phyloP scores from a whole-genome alignment of 2,888 invertebrate species.

The Busseola fusca region DNA sequence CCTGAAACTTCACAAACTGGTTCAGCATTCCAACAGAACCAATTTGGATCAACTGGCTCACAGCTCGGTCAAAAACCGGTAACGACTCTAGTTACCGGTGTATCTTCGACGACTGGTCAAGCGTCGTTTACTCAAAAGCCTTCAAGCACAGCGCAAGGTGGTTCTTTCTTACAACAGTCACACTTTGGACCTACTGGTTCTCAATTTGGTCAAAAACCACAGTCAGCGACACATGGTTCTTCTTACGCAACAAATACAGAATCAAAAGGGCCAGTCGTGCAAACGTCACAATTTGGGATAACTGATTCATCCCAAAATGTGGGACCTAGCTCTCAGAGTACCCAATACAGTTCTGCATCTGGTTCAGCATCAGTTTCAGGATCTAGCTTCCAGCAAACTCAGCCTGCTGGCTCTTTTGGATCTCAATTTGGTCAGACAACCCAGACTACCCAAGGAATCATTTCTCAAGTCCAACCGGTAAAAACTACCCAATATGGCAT shows the following conservation, averaged over 20 bases:
- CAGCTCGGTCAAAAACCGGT: slow-evolving; percentile 30
- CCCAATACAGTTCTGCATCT: slow-evolving; percentile 25
- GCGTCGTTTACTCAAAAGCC: slow-evolving; percentile 31
- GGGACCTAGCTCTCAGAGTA: slow-evolving; percentile 49
- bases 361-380: slow-evolving; percentile 13
- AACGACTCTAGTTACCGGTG: slow-evolving; percentile 1
- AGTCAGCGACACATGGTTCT: slow-evolving; percentile 24
- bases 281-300: slow-evolving; percentile 32
- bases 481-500: slow-evolving; percentile 14
- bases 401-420: slow-evolving; percentile 23
- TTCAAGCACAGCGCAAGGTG: slow-evolving; percentile 19
- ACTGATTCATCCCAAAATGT: slow-evolving; percentile 32
- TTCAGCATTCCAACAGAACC: slow-evolving; percentile 23
- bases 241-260: slow-evolving; percentile 22
- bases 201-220: slow-evolving; percentile 24
- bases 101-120: slow-evolving; percentile 20
- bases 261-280: slow-evolving; percentile 26
- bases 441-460: slow-evolving; percentile 11
- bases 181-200: slow-evolving; percentile 31
- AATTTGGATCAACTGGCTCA: slow-evolving; percentile 18
- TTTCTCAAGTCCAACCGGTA: slow-evolving; percentile 14
- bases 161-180: slow-evolving; percentile 49
- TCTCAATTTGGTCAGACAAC: slow-evolving; percentile 22
- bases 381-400: slow-evolving; percentile 33
- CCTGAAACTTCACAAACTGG: slow-evolving; percentile 22